Evolutionary conservation across 2,113 vertebrate genomes (phyloP).

Genomic region (Xiphophorus couchianus): DNA sequence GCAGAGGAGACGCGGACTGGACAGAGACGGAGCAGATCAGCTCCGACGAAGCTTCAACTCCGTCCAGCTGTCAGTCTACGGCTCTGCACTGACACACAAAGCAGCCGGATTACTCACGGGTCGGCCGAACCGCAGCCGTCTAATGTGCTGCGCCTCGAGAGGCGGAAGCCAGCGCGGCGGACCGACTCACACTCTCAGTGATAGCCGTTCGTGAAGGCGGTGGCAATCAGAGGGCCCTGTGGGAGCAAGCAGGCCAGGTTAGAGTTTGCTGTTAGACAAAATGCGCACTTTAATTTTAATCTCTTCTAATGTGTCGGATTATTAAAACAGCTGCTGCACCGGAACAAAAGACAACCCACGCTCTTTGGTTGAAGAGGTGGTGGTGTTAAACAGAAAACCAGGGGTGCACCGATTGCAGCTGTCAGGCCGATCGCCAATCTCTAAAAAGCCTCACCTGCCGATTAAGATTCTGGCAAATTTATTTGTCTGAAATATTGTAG

Average conservation of each 20-base stretch:
- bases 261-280: neutral
- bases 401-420: too few species aligned
- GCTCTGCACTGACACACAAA: constrained; percentile 49
- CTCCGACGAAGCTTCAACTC: constrained; percentile 69
- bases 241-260: constrained; percentile 49
- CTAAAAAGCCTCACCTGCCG: too few species aligned
- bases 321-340: neutral
- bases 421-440: too few species aligned
- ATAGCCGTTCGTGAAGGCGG: constrained; percentile 99
- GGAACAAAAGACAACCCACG: neutral
- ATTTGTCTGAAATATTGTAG: too few species aligned
- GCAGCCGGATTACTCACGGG: constrained; percentile 29
- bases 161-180: neutral
- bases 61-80: constrained; percentile 68
- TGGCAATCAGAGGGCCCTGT: constrained; percentile 98
- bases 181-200: constrained; percentile 85
- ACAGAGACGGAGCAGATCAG: constrained; percentile 74
- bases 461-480: too few species aligned
- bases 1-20: constrained; percentile 76
- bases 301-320: neutral
- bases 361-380: neutral
- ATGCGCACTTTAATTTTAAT: neutral
- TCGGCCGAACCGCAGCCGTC: neutral
- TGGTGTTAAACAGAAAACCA: too few species aligned
- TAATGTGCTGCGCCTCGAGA: neutral